Base-by-base conservation (phyloP, 2,888 invertebrate species). In the Noctua pronuba region DNA sequence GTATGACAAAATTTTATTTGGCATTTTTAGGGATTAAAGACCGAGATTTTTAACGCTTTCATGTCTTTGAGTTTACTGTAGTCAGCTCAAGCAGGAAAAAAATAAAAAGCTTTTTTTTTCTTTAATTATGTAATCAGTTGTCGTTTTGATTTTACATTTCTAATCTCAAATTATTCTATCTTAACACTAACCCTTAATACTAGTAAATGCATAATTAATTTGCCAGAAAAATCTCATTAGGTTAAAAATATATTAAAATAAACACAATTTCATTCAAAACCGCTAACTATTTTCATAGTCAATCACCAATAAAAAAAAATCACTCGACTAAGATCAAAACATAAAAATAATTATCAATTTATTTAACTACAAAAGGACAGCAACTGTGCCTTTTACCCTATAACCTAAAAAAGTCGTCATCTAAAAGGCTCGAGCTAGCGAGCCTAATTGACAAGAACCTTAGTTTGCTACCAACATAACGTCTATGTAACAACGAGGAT, bases 361-460 rank as follows among this genome's bases (percentile, higher is more conserved):
- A 65, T 55, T 69, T 64, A 38, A 77, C 49, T 49, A 44, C 4
- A 65, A 73, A 77, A 65, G 67, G 60, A 65, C 71, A 72, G 41
- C 76, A 82, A 84, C 69, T 67, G 77, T 78, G 31, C 82, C 79
- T 62, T 82, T 79, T 80, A 87, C 85, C 85, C 68, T 84, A 82
- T 77, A 76, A 80, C 44, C 78, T 83, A 84, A 84, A 71, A 66
- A 62, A 82, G 91, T 90, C 91, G 88, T 94, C 90, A 91, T 92
- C 93, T 77, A 92, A 85, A 90, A 94, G 92, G 94, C 94, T 90
- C 67, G 70, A 69, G 11, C 77, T 71, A 66, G 84, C 81, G 80
- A 90, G 94, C 94, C 92, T 92, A 81, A 80, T 90, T 88, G 91
- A 94, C 94, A 89, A 94, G 92, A 94, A 92, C 92, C 58, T 64